Evolutionary conservation across 2,113 vertebrate species (phyloP).

Genomic region (Pseudopipra pipra): DNA sequence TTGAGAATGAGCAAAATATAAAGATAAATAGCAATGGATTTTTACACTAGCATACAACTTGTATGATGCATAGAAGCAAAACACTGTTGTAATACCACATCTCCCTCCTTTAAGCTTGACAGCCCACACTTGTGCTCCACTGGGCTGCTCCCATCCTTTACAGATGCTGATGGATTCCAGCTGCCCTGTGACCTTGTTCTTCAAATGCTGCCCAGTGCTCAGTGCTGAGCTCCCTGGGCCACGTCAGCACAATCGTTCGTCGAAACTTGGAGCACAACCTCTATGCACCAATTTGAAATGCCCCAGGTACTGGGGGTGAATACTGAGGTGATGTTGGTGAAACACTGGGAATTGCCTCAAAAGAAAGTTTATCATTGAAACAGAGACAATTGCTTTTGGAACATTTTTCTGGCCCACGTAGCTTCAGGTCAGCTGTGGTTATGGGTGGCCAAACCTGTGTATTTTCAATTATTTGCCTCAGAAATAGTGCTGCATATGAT

Average conservation of each 20-base stretch:
- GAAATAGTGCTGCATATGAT: background rate
- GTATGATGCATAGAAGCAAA: background rate
- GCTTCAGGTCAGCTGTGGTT: background rate
- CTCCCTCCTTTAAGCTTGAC: background rate
- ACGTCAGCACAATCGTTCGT: background rate
- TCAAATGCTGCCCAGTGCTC: background rate
- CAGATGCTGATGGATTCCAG: background rate
- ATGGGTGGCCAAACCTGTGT: background rate
- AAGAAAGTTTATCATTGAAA: background rate
- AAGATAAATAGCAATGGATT: background rate
- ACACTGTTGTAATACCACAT: accelerated
- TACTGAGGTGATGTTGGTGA: background rate
- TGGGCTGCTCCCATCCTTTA: background rate
- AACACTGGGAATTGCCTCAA: background rate
- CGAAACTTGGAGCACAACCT: accelerated
- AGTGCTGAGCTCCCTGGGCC: background rate
- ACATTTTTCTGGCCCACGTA: background rate
- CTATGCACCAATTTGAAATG: background rate
- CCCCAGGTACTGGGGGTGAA: accelerated
- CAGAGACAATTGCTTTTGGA: background rate
- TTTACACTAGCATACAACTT: background rate
- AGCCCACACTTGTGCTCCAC: background rate
- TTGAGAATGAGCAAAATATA: background rate
- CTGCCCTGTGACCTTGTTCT: background rate
- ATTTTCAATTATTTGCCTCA: background rate